Conservation (phyloP, 2,888 invertebrate species). For the Polia nebulosa region DNA sequence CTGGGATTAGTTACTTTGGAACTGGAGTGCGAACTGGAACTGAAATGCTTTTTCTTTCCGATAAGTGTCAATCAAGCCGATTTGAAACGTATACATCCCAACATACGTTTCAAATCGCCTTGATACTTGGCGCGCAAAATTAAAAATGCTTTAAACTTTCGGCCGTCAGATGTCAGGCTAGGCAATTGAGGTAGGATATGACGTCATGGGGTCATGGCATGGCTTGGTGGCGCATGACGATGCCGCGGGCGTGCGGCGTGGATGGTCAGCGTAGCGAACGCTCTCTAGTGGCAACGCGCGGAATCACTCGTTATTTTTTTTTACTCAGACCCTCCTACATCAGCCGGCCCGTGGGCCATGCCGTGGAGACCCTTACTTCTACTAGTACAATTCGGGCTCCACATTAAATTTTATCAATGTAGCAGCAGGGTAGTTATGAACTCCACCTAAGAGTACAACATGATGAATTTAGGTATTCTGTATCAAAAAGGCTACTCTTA, state of each 20-base stretch:
- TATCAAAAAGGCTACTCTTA: not conserved
- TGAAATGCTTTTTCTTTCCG: not conserved
- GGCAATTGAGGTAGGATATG: conserved; percentile 24
- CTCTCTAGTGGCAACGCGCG: conserved; percentile 29
- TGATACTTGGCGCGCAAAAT: not conserved
- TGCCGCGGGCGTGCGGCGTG: conserved; percentile 5
- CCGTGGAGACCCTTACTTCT: not conserved
- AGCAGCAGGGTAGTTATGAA: not conserved
- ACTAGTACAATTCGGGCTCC: not conserved
- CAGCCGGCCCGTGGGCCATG: not conserved
- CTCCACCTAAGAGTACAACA: no score
- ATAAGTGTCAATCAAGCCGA: no score
- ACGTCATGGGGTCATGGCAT: conserved; percentile 45
- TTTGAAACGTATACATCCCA: no score
- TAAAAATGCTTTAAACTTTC: conserved; percentile 8
- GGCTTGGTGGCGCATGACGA: conserved; percentile 28
- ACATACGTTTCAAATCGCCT: conserved; percentile 7
- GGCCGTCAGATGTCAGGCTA: conserved; percentile 43
- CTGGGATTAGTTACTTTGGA: not conserved
- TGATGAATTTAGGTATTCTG: not conserved
- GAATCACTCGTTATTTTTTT: conserved; percentile 22
- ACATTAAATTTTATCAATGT: no score
- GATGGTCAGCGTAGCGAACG: conserved; percentile 13
- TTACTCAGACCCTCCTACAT: not conserved
- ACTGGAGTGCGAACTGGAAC: no score